phyloP scores from a whole-genome alignment of 1,140 invertebrate species.

The Vanessa atalanta region DNA sequence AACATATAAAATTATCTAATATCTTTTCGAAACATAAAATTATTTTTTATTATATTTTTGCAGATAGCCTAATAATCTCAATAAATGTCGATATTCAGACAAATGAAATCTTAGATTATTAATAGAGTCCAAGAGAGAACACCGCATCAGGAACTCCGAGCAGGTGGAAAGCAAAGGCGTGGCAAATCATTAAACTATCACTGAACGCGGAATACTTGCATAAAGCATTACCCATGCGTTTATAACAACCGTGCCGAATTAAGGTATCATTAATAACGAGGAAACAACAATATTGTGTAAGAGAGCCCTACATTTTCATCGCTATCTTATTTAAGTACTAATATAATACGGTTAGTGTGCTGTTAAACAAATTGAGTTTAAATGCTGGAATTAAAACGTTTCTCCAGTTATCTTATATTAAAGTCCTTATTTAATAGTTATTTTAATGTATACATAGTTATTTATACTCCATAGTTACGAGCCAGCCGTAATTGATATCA shows the following conservation, averaged over 20 bases:
- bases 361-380: conserved; percentile 35
- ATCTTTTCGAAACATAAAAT: no score
- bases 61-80: no score
- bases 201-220: conserved; percentile 51
- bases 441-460: no score
- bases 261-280: conserved; percentile 59
- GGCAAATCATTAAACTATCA: conserved; percentile 51
- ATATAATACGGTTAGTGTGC: conserved; percentile 27
- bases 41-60: no score
- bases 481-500: neutral
- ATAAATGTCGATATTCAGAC: neutral
- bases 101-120: conserved; percentile 23
- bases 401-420: neutral
- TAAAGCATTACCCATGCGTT: conserved; percentile 49
- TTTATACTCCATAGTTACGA: neutral
- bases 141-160: conserved; percentile 39
- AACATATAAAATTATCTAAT: no score
- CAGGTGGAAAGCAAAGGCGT: conserved; percentile 44
- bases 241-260: conserved; percentile 54
- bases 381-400: conserved; percentile 27
- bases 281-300: conserved; percentile 54
- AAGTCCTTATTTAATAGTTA: no score
- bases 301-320: conserved; percentile 50
- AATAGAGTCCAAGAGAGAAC: conserved; percentile 19
- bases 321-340: conserved; percentile 44